phyloP scores from a whole-genome alignment of 2,113 vertebrate species.

The Shinisaurus crocodilurus region DNA sequence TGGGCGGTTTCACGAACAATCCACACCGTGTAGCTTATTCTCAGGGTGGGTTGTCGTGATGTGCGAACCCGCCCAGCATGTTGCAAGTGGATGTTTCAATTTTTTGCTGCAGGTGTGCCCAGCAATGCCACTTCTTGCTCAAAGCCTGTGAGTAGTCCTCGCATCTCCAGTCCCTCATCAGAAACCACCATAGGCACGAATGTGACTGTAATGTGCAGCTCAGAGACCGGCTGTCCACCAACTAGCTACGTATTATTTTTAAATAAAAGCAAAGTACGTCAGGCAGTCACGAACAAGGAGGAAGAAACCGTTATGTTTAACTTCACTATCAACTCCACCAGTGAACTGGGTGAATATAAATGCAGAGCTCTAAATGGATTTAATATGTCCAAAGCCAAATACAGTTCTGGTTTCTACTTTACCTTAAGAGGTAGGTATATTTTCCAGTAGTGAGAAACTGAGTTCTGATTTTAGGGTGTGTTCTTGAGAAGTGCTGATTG shows the following conservation, averaged over 20 bases:
- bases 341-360: conserved; percentile 70
- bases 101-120: not conserved
- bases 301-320: conserved; percentile 23
- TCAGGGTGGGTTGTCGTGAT: too few species aligned
- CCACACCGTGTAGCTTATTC: too few species aligned
- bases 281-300: not conserved
- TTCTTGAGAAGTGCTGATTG: not conserved
- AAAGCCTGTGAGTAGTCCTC: conserved; percentile 46
- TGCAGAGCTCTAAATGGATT: conserved; percentile 65
- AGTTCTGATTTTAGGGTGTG: not conserved
- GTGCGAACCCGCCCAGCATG: too few species aligned
- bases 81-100: not conserved
- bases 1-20: too few species aligned
- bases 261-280: rapidly evolving
- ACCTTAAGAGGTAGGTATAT: conserved; percentile 57
- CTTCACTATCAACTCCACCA: conserved; percentile 57
- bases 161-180: not conserved
- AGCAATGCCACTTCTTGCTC: conserved; percentile 17
- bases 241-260: conserved; percentile 70
- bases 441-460: not conserved
- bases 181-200: conserved; percentile 59
- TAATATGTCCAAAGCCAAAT: conserved; percentile 58
- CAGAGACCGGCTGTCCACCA: conserved; percentile 22
- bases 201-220: conserved; percentile 63
- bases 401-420: conserved; percentile 67